Evolutionary conservation across 2,113 vertebrate genomes (phyloP).

Genomic region (Lampris incognitus): DNA sequence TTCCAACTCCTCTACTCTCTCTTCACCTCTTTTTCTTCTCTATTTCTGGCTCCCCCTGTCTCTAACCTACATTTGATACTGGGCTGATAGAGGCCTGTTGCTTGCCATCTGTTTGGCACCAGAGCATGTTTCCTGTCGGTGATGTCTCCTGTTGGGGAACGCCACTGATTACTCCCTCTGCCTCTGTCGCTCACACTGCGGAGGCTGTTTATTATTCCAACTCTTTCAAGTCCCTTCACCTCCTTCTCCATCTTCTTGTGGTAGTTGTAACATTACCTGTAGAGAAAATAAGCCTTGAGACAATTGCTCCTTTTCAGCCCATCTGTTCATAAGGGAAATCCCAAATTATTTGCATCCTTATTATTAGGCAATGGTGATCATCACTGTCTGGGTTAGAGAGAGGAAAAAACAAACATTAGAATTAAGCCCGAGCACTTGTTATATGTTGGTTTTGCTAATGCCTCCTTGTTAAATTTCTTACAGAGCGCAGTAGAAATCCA

Average conservation of each 20-base stretch:
- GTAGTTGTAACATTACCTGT: constrained; percentile 9
- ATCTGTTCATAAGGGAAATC: constrained; percentile 1
- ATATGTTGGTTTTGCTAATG: constrained; percentile 54
- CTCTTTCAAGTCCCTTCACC: background rate
- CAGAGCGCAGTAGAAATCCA: constrained; percentile 55
- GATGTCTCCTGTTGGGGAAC: constrained; percentile 42
- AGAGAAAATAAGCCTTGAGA: constrained; percentile 9
- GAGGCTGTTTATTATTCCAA: constrained; percentile 10
- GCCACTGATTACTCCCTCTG: constrained; percentile 46
- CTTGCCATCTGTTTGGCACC: constrained; percentile 74
- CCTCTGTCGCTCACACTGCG: constrained; percentile 20
- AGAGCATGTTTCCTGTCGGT: constrained; percentile 47
- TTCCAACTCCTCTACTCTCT: constrained; percentile 1
- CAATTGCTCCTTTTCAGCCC: constrained; percentile 1
- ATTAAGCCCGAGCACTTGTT: constrained; percentile 39
- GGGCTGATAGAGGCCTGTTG: constrained; percentile 68
- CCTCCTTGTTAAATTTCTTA: constrained; percentile 41
- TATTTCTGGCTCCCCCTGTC: background rate
- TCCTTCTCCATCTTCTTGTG: constrained; percentile 3
- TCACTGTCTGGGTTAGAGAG: constrained; percentile 10
- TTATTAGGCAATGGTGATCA: constrained; percentile 13
- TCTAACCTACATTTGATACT: constrained; percentile 20
- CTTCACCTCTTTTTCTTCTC: background rate
- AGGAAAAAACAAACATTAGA: constrained; percentile 4
- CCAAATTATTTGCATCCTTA: background rate